phyloP scores from a whole-genome alignment of 2,113 vertebrate genomes.

The Apaloderma vittatum region DNA sequence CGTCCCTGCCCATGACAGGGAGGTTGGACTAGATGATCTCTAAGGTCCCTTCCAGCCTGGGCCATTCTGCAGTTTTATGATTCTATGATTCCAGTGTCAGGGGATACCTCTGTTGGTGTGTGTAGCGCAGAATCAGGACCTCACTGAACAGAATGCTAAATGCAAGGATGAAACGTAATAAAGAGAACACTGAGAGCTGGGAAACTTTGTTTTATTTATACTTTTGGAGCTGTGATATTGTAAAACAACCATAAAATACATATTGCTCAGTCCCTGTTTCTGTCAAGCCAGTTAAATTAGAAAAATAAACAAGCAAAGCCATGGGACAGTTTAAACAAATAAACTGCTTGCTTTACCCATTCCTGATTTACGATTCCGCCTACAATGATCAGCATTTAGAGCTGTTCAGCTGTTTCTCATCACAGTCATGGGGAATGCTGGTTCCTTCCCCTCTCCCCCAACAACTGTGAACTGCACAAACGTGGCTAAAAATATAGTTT shows the following conservation, averaged over 20 bases:
- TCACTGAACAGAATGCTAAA: neutral
- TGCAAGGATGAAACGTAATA: neutral
- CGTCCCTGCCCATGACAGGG: no score
- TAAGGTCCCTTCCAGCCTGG: no score
- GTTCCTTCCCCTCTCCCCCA: neutral
- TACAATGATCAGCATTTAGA: conserved; percentile 20
- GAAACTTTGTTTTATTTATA: neutral
- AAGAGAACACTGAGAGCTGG: neutral
- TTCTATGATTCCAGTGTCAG: neutral
- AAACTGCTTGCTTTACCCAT: neutral
- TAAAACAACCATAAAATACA: conserved; percentile 1
- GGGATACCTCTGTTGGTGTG: neutral
- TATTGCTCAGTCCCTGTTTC: neutral
- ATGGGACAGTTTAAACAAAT: conserved; percentile 32
- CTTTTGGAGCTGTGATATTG: neutral
- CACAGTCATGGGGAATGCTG: neutral
- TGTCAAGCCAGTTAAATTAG: conserved; percentile 25
- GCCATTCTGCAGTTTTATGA: no score
- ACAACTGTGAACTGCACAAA: neutral
- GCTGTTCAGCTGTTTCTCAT: conserved; percentile 35
- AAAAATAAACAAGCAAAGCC: conserved; percentile 49
- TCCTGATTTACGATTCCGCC: conserved; percentile 24
- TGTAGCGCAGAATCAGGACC: neutral
- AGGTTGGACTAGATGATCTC: no score
- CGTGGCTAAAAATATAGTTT: neutral